phyloP scores from a whole-genome alignment of 2,888 invertebrate species.

The Spisula solida region DNA sequence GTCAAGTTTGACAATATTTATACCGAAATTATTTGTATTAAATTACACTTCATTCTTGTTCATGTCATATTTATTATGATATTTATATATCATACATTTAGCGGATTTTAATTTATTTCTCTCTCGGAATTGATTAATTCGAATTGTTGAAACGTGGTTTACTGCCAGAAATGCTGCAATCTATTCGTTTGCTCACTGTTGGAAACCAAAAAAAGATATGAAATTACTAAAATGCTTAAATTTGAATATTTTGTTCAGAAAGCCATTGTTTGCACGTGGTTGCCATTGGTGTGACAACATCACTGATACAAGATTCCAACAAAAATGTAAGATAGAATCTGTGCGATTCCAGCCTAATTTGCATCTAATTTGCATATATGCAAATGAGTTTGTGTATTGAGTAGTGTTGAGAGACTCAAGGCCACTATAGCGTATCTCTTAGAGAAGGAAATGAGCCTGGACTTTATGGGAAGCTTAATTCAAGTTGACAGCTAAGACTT shows the following conservation, averaged over 20 bases:
- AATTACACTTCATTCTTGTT: constrained; percentile 56
- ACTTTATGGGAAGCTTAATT: constrained; percentile 58
- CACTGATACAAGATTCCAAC: constrained; percentile 53
- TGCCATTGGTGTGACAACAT: constrained; percentile 36
- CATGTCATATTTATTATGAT: constrained; percentile 56
- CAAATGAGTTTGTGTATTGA: constrained; percentile 66
- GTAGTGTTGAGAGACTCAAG: constrained; percentile 58
- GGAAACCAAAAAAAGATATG: not conserved
- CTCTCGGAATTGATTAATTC: constrained; percentile 19
- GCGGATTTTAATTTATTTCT: constrained; percentile 35
- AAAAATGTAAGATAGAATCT: constrained; percentile 70
- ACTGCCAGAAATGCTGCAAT: constrained; percentile 1
- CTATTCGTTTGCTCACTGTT: not conserved
- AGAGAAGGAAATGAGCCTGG: constrained; percentile 40
- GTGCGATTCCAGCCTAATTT: constrained; percentile 52
- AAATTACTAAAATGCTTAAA: constrained; percentile 16
- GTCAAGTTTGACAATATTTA: constrained; percentile 67
- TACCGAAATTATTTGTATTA: constrained; percentile 66
- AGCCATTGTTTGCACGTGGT: constrained; percentile 37
- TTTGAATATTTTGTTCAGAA: constrained; percentile 22
- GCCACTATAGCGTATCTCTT: constrained; percentile 37
- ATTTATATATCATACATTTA: constrained; percentile 48
- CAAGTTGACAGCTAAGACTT: constrained; percentile 65
- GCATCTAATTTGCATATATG: constrained; percentile 72
- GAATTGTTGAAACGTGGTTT: constrained; percentile 19